phyloP scores from a whole-genome alignment of 2,888 invertebrate genomes.

The Trichogramma evanescens region DNA sequence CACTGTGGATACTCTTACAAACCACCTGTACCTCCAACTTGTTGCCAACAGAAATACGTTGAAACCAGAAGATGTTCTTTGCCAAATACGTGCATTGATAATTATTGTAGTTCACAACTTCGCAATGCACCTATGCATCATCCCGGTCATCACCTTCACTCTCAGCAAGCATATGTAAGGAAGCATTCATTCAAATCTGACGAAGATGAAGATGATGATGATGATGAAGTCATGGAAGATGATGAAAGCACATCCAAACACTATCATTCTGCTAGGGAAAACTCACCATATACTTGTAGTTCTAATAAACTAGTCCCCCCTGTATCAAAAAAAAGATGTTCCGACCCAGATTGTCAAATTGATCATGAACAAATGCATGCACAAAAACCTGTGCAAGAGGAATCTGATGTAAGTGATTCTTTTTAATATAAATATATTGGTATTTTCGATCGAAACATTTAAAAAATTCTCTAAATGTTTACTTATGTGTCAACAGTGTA shows the following conservation, averaged over 20 bases:
- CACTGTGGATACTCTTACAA: constrained; percentile 9
- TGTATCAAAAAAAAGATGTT: not conserved
- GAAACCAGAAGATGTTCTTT: constrained; percentile 13
- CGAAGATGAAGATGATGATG: constrained; percentile 8
- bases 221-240: constrained; percentile 19
- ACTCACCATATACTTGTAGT: constrained; percentile 21
- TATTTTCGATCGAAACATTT: too few species aligned
- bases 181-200: constrained; percentile 19
- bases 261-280: constrained; percentile 22
- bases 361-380: constrained; percentile 31
- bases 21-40: not conserved
- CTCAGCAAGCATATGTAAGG: constrained; percentile 5
- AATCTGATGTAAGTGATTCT: constrained; percentile 30
- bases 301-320: constrained; percentile 17
- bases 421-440: not conserved
- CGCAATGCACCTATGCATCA: not conserved
- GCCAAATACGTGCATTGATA: constrained; percentile 6
- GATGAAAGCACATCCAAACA: constrained; percentile 23
- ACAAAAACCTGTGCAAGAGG: constrained; percentile 23
- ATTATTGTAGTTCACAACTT: not conserved
- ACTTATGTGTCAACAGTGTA: not conserved
- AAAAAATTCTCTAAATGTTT: too few species aligned
- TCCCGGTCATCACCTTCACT: not conserved
- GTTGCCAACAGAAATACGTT: not conserved
- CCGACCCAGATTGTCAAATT: constrained; percentile 19